Conservation (phyloP, 2,113 vertebrate species). For the Scomber colias region DNA sequence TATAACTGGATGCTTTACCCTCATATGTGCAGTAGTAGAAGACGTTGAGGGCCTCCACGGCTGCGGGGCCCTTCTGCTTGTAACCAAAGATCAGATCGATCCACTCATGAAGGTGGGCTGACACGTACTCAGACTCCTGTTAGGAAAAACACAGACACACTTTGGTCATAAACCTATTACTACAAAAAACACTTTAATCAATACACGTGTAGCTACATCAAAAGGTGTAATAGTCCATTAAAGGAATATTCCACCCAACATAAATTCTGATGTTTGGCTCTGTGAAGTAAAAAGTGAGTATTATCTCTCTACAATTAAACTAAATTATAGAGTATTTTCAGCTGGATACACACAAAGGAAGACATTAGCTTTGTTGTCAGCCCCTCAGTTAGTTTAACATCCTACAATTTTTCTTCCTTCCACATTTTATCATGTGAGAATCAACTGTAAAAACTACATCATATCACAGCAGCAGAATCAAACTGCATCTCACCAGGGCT, state of each 20-base stretch:
- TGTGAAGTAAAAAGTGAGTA: no score
- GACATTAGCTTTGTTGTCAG: no score
- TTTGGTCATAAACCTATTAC: not conserved
- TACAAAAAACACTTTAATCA: not conserved
- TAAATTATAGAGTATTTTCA: no score
- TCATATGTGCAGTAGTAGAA: conserved; percentile 97
- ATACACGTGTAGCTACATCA: not conserved
- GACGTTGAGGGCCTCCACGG: conserved; percentile 95
- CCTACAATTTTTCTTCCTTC: no score
- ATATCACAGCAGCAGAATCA: not conserved
- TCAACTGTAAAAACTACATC: not conserved
- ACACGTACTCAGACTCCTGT: conserved; percentile 96
- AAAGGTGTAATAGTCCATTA: no score
- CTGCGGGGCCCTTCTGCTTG: conserved; percentile 94
- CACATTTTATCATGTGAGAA: not conserved
- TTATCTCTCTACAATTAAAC: no score
- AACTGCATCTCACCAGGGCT: conserved; percentile 90
- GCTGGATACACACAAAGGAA: no score
- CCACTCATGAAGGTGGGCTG: conserved; percentile 97
- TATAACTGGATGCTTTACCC: conserved; percentile 52
- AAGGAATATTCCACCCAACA: no score
- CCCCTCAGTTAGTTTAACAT: no score
- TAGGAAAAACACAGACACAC: not conserved
- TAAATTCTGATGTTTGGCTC: no score
- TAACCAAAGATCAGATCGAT: conserved; percentile 98